These are phyloP conservation scores for Abramis brama DNA, from an alignment of 2,113 vertebrate species.

Conservation along the genomic window DNA sequence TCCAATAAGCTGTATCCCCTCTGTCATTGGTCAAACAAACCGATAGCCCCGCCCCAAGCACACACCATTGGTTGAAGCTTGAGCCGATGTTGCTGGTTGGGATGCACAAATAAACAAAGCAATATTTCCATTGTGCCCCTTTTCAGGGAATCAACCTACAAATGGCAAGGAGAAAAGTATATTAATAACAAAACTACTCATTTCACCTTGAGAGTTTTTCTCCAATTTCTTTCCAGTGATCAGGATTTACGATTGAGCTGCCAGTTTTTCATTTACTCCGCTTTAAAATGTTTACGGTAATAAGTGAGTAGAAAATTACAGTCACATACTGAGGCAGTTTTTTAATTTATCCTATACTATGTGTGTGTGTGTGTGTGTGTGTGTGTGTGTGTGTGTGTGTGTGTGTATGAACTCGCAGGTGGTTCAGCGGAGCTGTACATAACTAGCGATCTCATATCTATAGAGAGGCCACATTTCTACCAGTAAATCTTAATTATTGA, in stretches of 20 bases:
- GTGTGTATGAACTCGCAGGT: constrained; percentile 33
- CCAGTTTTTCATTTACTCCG: neutral
- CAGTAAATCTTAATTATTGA: constrained; percentile 59
- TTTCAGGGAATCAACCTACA: neutral
- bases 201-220: neutral
- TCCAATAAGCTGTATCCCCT: neutral
- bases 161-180: neutral
- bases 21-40: neutral
- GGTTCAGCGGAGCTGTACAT: constrained; percentile 23
- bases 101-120: neutral
- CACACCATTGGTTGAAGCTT: too few relatives aligned
- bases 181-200: neutral
- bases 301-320: neutral
- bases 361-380: neutral
- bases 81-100: neutral
- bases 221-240: neutral
- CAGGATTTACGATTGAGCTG: neutral
- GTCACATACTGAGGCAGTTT: neutral
- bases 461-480: constrained; percentile 55
- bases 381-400: neutral
- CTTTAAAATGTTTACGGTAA: neutral
- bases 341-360: neutral
- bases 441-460: constrained; percentile 54
- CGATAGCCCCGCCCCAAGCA: too few relatives aligned
- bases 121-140: neutral